A percentile compares a stretch with the other conserved stretches of the same genome.
Evolutionary conservation across 2,113 vertebrate species (phyloP).

Genomic region (Amphiprion percula): DNA sequence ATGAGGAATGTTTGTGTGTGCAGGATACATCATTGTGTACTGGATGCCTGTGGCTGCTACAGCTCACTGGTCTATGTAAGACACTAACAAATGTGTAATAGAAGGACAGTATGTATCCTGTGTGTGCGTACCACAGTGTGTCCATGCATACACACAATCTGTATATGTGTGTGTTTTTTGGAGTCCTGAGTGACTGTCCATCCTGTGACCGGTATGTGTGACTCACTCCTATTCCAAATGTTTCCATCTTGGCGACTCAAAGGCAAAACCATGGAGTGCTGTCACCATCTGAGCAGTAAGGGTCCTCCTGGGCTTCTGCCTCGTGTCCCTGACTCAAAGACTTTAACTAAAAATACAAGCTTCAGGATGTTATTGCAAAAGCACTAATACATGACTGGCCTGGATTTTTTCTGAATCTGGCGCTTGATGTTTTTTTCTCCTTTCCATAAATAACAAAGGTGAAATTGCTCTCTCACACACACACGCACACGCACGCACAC

Average conservation of each 20-base stretch:
- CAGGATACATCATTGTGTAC: neutral
- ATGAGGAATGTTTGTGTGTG: neutral
- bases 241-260: constrained; percentile 69
- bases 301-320: constrained; percentile 55
- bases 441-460: constrained; percentile 70
- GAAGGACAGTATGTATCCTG: constrained; percentile 9
- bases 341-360: constrained; percentile 74
- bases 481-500: too few species aligned
- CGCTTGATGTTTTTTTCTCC: constrained; percentile 59
- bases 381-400: constrained; percentile 69
- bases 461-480: constrained; percentile 46
- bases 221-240: constrained; percentile 72
- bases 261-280: constrained; percentile 55
- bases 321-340: constrained; percentile 58
- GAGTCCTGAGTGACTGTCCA: constrained; percentile 53
- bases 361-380: constrained; percentile 80
- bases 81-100: constrained; percentile 9
- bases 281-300: constrained; percentile 59
- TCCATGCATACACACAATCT: neutral
- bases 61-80: neutral
- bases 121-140: neutral
- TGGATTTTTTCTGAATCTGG: constrained; percentile 58
- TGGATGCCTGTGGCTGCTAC: constrained; percentile 14
- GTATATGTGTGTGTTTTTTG: constrained; percentile 40
- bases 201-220: constrained; percentile 72